Conservation (phyloP, 1,140 invertebrate genomes). For the Eumeta japonica region DNA sequence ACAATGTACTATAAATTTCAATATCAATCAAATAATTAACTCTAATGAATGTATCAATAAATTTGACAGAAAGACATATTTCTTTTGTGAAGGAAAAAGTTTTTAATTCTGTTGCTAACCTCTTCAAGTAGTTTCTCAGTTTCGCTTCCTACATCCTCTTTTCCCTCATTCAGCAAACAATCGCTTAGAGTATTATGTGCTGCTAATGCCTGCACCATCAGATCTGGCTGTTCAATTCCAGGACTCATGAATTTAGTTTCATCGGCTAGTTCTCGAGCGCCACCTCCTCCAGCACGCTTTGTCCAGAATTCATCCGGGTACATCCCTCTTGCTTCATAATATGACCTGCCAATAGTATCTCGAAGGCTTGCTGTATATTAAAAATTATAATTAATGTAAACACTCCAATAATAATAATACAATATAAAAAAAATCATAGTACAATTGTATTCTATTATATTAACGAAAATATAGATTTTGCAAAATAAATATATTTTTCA, state of each 20-base stretch:
- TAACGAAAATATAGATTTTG: too few species aligned
- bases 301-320: conserved; percentile 77
- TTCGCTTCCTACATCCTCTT: too few species aligned
- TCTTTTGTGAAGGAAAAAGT: conserved; percentile 1
- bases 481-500: too few species aligned
- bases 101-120: conserved; percentile 14
- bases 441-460: too few species aligned
- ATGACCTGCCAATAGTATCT: conserved; percentile 72
- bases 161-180: conserved; percentile 31
- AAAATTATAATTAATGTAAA: conserved; percentile 6
- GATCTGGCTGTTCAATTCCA: conserved; percentile 40
- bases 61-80: not conserved
- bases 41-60: too few species aligned
- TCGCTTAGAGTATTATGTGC: conserved; percentile 46
- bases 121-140: conserved; percentile 36
- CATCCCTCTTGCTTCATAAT: conserved; percentile 68
- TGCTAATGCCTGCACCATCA: conserved; percentile 49
- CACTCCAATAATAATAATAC: not conserved
- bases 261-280: conserved; percentile 71
- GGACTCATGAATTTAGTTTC: conserved; percentile 59
- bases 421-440: not conserved
- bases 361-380: conserved; percentile 62
- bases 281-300: conserved; percentile 62
- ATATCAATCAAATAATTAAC: too few species aligned
- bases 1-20: too few species aligned